Base-by-base conservation (phyloP, 1,140 invertebrate species). In the Yoshiicerus persimilis region DNA sequence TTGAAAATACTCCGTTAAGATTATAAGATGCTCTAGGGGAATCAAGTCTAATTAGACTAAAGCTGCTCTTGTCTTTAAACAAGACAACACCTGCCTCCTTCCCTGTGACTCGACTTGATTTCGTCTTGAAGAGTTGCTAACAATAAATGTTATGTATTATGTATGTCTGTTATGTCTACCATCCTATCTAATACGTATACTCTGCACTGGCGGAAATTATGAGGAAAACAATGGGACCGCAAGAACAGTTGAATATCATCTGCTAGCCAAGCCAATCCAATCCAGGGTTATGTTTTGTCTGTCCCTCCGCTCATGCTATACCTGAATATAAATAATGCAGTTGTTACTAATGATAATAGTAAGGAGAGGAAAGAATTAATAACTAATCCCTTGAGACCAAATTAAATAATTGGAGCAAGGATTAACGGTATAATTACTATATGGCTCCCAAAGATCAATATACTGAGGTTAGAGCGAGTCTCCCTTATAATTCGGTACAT, bases 21-120 rank as follows among this genome's bases (percentile, higher is more conserved):
- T 80, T 80, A 70, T 80, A 80, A 80, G 30, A 80, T 80, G 75
- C 75, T 80, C 27, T n/a, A 80, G 75, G 75, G 75, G 30, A 80
- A 80, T 80, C 75, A 80, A 80, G 75, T 80, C 27, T 80, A 36
- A 80, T 80, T 80, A 80, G 34, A 80, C 32, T 80, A 38, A 32
- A 80, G 32, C 34, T 36, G 27, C 75, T 80, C 30, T 80, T 38
- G 75, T 80, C 75, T 38, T 36, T 80, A 34, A 36, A 80, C 32
- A 36, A 80, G 34, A 70, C 64, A 80, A 80, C 75, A 80, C 75
- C 75, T 80, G 75, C 75, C 75, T 80, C 34, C 30, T 70, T 30
- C 66, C 27, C 11, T 32, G 27, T 70, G 11, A 30, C 66, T 30
- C 9, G 25, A 66, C 64, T 70, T 30, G 13, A 56, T 56, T 56